Base-by-base conservation (phyloP, 2,888 invertebrate genomes). In the Callosobruchus maculatus region DNA sequence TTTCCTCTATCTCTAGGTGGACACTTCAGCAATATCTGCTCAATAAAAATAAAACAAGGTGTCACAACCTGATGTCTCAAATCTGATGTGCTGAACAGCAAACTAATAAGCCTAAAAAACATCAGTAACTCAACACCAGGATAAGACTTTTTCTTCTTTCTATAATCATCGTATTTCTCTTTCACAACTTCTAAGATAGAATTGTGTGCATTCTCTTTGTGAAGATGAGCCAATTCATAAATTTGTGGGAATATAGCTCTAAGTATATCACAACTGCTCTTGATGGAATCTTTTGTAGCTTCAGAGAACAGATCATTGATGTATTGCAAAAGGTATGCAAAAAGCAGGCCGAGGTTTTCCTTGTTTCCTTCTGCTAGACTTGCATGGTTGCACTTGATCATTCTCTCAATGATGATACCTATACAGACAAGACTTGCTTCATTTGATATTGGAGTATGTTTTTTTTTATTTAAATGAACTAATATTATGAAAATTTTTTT, bases 21-120 rank as follows among this genome's bases (percentile, higher is more conserved):
- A 72, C 92, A 91, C 80, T 89, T 88, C 1, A 90, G 89, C 80
- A 96, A 86, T 82, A 97, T 93, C 85, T 96, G 93, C 67, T 93
- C 91, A 87, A 97, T 94, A 80, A 97, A 95, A 77, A 95, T 88
- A 80, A 95, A 88, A 80, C 90, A 89, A n/a, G 97, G 97, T 20
- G 95, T 95, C n/a, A 94, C 93, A 2, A 98, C 91, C 0, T 93
- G 93, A 89, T 98, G 98, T 68, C 93, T 90, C 84, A 94, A 96
- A 87, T 98, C 98, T 0, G 97, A 97, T 0, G 97, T 93, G 0
- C 97, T 94, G 87, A 95, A 98, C 73, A 98, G 84, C 69, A 94
- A 86, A 7, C 94, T 92, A 2, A 96, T 90, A 77, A 96, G 83
- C 88, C 97, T 97, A 76, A 98, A 92, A 83, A 95, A 92, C 78